These are phyloP conservation scores for Ephialtes manifestator DNA, from an alignment of 2,888 invertebrate genomes.

Conservation along the genomic window DNA sequence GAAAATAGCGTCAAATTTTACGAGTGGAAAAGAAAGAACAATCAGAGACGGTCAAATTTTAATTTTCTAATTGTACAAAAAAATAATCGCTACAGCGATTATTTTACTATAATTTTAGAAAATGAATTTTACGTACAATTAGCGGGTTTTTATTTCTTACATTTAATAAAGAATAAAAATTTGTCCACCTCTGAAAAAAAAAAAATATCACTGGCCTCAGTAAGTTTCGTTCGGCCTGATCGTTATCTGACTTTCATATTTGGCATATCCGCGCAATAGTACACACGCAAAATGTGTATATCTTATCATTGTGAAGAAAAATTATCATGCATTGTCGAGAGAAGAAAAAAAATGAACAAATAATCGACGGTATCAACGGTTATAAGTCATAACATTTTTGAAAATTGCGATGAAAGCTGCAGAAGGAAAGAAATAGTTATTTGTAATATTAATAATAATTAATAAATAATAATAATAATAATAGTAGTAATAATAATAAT, in stretches of 20 bases:
- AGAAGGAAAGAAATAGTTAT: conserved; percentile 28
- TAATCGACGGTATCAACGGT: conserved; percentile 18
- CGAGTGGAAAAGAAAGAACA: conserved; percentile 18
- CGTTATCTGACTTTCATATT: conserved; percentile 70
- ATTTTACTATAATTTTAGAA: not conserved
- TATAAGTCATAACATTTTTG: not conserved
- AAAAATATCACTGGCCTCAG: conserved; percentile 57
- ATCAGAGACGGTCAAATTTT: not conserved
- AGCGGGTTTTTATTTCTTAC: not conserved
- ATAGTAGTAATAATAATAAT: conserved; percentile 25
- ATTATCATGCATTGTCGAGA: conserved; percentile 56
- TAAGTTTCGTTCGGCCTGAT: conserved; percentile 58
- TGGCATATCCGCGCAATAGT: conserved; percentile 75
- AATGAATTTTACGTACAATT: not conserved
- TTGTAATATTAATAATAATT: conserved; percentile 19
- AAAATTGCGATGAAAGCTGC: conserved; percentile 32
- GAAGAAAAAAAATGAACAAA: conserved; percentile 10
- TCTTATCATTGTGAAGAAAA: conserved; percentile 41
- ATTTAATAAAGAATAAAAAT: not conserved
- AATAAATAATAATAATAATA: conserved; percentile 8
- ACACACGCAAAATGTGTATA: conserved; percentile 61
- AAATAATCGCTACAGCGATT: not conserved
- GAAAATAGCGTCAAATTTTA: conserved; percentile 16
- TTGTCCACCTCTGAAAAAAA: conserved; percentile 5
- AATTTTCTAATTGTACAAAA: not conserved